phyloP scores from a whole-genome alignment of 2,888 invertebrate species.

The Cantharis rufa region DNA sequence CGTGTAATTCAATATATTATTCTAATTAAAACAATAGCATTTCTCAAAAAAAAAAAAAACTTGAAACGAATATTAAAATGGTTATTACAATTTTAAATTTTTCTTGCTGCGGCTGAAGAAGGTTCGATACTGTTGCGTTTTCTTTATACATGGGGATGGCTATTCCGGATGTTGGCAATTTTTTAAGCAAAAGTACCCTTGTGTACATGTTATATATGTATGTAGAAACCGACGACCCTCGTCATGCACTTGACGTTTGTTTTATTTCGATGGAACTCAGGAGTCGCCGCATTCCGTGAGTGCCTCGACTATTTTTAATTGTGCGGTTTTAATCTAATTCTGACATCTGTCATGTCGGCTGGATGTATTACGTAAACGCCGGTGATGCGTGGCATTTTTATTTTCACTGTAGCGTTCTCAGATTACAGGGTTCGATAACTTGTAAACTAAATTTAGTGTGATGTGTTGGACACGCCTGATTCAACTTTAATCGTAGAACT shows the following conservation, averaged over 20 bases:
- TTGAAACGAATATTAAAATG: background rate
- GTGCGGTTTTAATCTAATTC: conserved; percentile 53
- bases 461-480: conserved; percentile 50
- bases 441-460: conserved; percentile 48
- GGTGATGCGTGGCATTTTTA: conserved; percentile 39
- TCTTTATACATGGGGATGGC: conserved; percentile 6
- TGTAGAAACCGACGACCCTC: conserved; percentile 37
- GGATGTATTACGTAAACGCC: conserved; percentile 45
- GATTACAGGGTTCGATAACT: conserved; percentile 49
- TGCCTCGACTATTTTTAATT: conserved; percentile 49
- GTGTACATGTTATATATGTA: conserved; percentile 29
- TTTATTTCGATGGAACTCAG: conserved; percentile 43
- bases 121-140: background rate
- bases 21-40: background rate
- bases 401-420: conserved; percentile 44
- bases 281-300: conserved; percentile 41
- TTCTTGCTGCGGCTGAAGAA: background rate
- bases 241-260: conserved; percentile 44
- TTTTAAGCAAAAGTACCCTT: conserved; percentile 26
- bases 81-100: background rate
- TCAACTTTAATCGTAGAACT: conserved; percentile 42
- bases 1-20: background rate
- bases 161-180: conserved; percentile 29
- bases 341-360: conserved; percentile 52
- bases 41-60: background rate